Base-by-base conservation (phyloP, 2,797 vertebrate genomes). In the Emys orbicularis region DNA sequence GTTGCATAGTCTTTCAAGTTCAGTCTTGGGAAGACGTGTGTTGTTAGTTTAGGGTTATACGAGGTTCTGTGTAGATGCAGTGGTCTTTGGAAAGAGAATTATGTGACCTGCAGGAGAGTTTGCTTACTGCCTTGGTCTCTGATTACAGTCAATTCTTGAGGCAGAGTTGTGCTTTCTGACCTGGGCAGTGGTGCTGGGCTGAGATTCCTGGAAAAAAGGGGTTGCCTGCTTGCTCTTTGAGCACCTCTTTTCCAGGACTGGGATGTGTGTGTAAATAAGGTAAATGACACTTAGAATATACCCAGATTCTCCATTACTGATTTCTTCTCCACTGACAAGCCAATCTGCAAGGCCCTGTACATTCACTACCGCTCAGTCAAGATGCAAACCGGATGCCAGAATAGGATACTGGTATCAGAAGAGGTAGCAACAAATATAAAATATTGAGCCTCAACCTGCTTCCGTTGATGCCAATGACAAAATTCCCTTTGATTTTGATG, bases 401-500 rank as follows among this genome's bases (percentile, higher is more conserved):
- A 88, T 95, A 89, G 94, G 50, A 4, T 21, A 82, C 21, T 65
- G 52, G 8, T 81, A n/a, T 83, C 89, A 96, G 89, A 94, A 96
- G 85, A 41, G 84, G 85, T 27, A 77, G 72, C 72, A 90, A 34
- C 34, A 56, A 54, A 54, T 44, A 80, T 25, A 80, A 96, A 90
- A 81, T 0, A 65, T 59, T 59, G 16, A 92, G n/a, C 15, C 29
- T 50, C 49, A 50, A 13, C 50, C 15, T 50, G 5, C 50, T 50
- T 50, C 50, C 15, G 5, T 50, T 50, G 50, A 50, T 50, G 5
- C 49, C 44, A 86, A 15, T 85, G 59, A 25, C 81, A 77, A 74
- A 29, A 72, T 65, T 83, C 68, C 8, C 5, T 87, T 89, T 93
- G 68, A 68, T 84, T 94, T 88, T 77, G 83, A 72, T 9, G 6